Evolutionary conservation across 2,797 vertebrate genomes (phyloP), one percentile per base, ranked within the genome.

Genomic region (Chrosomus eos): DNA sequence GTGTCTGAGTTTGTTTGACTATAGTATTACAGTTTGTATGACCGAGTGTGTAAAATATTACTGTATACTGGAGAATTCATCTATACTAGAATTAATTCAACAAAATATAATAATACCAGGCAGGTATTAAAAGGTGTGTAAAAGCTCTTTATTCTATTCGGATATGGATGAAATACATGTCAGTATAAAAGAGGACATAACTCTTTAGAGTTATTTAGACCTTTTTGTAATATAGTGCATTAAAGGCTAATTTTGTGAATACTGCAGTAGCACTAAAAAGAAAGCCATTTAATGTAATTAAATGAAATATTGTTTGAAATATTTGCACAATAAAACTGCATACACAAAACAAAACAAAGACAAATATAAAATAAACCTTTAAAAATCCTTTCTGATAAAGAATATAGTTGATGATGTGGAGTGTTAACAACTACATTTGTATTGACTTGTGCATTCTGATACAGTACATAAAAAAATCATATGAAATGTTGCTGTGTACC

Each of bases 391-490:
- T 38, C 10, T 73, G 36, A 55, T 66, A 23, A 40, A 74, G 18
- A 51, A 76, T 53, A 67, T 1, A 33, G 40, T 48, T 73, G 55
- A 66, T 58, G 18, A 66, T 68, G n/a, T 70, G 74, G 74, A 83
- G 81, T 83, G 81, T 83, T 66, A 67, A 45, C 40, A 10, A 64
- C 53, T 48, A 36, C 40, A 64, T 82, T 23, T 72, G 68, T 60
- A 62, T 31, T 58, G 36, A 43, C 58, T 60, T 55, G 16, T 62
- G 28, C 31, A 33, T 40, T 53, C 55, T 33, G 23, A 60, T 40
- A 78, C 14, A 62, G 10, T 60, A 38, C 26, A 77, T n/a, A 7
- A 60, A 77, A 62, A 19, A 66, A 18, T 16, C 21, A 62, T 14
- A 48, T 11, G 18, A 23, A 79, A 66, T 66, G 16, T 58, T 40